phyloP scores from a whole-genome alignment of 2,888 invertebrate genomes.

The Linnaemya tessellans region DNA sequence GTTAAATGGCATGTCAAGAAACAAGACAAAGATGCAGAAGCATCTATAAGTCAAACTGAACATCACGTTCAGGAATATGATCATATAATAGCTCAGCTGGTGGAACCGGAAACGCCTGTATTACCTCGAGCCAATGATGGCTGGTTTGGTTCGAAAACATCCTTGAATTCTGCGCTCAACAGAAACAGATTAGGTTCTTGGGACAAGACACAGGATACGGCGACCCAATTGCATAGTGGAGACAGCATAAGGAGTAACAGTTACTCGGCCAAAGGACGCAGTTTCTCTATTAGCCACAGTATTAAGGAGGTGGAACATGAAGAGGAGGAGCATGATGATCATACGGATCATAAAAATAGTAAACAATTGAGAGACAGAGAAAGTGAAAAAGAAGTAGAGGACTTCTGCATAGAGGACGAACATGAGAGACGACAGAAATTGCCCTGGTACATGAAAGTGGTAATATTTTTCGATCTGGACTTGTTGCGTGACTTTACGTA shows the following conservation, averaged over 20 bases:
- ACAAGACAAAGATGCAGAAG: slow-evolving; percentile 79
- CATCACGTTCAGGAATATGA: slow-evolving; percentile 83
- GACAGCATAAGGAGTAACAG: slow-evolving; percentile 64
- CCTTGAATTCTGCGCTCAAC: slow-evolving; percentile 76
- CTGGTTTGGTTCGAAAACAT: slow-evolving; percentile 80
- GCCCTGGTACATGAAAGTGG: slow-evolving; percentile 85
- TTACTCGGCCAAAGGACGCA: slow-evolving; percentile 74
- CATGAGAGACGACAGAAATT: slow-evolving; percentile 80
- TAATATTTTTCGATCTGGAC: slow-evolving; percentile 88
- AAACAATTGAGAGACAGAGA: slow-evolving; percentile 47
- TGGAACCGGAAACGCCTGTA: slow-evolving; percentile 87
- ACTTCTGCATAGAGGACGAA: slow-evolving; percentile 76
- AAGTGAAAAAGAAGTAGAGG: slow-evolving; percentile 4
- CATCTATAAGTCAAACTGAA: slow-evolving; percentile 75
- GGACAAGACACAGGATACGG: slow-evolving; percentile 71
- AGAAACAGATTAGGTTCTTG: slow-evolving; percentile 76
- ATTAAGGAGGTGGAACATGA: slow-evolving; percentile 76
- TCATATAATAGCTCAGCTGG: slow-evolving; percentile 87
- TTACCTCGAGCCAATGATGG: slow-evolving; percentile 84
- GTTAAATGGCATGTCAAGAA: slow-evolving; percentile 89
- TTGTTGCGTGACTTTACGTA: slow-evolving; percentile 88
- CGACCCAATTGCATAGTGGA: slow-evolving; percentile 75
- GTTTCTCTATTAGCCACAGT: slow-evolving; percentile 78
- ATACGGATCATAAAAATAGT: slow-evolving; percentile 4
- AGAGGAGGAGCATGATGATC: slow-evolving; percentile 35